Conservation (phyloP, 1,140 invertebrate genomes). For the Drosophila funebris region DNA sequence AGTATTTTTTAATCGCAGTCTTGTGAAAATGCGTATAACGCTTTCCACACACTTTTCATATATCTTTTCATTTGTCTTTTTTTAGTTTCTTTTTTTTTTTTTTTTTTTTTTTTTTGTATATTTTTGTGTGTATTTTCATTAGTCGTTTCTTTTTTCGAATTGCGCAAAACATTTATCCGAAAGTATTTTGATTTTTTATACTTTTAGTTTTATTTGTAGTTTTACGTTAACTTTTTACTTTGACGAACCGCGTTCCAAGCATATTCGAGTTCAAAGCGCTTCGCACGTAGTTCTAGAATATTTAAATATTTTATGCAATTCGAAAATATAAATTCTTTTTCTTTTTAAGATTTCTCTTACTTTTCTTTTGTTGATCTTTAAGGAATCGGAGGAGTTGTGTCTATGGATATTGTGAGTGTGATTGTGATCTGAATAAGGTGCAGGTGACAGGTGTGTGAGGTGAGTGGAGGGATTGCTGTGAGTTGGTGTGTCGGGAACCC, state of each 20-base stretch:
- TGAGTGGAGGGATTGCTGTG: no score
- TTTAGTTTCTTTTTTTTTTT: slow-evolving; percentile 3
- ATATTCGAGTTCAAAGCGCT: background rate
- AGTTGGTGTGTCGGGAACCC: slow-evolving; percentile 2
- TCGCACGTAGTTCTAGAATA: slow-evolving; percentile 10
- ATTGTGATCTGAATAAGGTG: no score
- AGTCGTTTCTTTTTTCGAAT: slow-evolving; percentile 22
- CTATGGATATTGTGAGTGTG: background rate
- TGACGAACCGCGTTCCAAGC: slow-evolving; percentile 23
- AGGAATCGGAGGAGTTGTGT: background rate
- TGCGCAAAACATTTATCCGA: slow-evolving; percentile 55
- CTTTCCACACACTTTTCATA: slow-evolving; percentile 42
- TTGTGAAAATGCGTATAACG: slow-evolving; percentile 60
- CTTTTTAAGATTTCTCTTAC: background rate
- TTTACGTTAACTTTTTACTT: no score
- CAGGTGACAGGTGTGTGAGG: no score
- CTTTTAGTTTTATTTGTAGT: no score
- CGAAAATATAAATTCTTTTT: slow-evolving; percentile 7
- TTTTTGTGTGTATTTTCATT: slow-evolving; percentile 9
- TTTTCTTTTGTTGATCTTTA: no score
- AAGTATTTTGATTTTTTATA: background rate
- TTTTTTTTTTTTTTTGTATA: slow-evolving; percentile 23
- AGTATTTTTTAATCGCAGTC: slow-evolving; percentile 7
- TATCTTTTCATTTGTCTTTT: slow-evolving; percentile 6
- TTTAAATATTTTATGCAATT: slow-evolving; percentile 32